Evolutionary conservation across 2,888 invertebrate species (phyloP).

Genomic region (Drosophila differens): DNA sequence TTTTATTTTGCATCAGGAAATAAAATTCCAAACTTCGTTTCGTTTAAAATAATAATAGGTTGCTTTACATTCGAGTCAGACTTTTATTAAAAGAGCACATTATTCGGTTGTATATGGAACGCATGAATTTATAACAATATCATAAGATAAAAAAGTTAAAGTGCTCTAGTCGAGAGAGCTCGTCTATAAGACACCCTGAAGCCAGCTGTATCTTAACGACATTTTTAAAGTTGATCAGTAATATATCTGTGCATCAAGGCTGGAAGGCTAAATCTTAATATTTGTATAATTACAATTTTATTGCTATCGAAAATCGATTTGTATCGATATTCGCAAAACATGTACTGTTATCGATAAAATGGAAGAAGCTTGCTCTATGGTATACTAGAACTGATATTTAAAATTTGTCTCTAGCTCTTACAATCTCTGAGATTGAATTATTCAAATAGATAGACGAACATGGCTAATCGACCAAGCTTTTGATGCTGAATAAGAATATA

Average conservation of each 20-base stretch:
- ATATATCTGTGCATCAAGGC: not conserved
- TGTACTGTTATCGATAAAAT: not conserved
- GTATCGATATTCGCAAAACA: not conserved
- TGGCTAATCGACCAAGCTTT: not conserved
- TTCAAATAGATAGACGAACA: not conserved
- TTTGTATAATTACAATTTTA: not conserved
- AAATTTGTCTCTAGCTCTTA: not conserved
- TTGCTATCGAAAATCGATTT: not conserved
- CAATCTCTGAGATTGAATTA: not conserved
- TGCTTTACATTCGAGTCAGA: not conserved
- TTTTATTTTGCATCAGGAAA: not conserved
- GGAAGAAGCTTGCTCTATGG: not conserved
- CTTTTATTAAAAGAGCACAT: not conserved
- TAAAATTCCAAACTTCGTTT: not conserved
- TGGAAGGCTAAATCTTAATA: not conserved
- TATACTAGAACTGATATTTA: not conserved
- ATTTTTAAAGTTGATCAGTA: not conserved
- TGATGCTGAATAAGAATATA: not conserved
- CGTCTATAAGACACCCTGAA: too few species aligned
- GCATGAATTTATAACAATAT: not conserved
- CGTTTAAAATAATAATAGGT: not conserved
- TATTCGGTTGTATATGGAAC: not conserved
- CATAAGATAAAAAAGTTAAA: not conserved
- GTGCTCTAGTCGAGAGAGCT: too few species aligned
- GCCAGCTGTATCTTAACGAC: not conserved